Conservation (phyloP, 2,888 invertebrate species). For the Camponotus fellah region DNA sequence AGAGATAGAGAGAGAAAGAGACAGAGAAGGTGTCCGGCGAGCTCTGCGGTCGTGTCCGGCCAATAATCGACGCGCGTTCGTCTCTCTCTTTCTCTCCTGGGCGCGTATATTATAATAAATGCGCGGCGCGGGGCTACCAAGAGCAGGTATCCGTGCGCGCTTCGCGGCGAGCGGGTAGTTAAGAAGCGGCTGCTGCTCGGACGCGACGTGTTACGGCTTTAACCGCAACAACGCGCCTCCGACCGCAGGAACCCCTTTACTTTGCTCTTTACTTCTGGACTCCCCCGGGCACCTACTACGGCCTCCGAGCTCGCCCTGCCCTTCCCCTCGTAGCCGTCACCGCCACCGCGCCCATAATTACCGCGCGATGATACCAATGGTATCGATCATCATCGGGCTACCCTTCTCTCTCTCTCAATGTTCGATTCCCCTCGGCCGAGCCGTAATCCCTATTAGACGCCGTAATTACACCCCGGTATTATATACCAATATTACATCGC, state of each 20-base stretch:
- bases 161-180: conserved; percentile 76
- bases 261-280: conserved; percentile 77
- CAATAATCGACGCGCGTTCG: conserved; percentile 52
- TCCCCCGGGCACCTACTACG: conserved; percentile 65
- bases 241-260: conserved; percentile 83
- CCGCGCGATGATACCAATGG: conserved; percentile 77
- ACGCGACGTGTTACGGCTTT: conserved; percentile 83
- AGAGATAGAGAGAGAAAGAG: background rate
- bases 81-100: background rate
- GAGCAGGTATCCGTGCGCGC: conserved; percentile 66
- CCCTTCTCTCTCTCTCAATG: conserved; percentile 54
- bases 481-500: conserved; percentile 53
- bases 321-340: background rate
- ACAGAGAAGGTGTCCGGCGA: conserved; percentile 15
- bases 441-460: conserved; percentile 71
- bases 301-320: conserved; percentile 44
- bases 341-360: conserved; percentile 77
- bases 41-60: conserved; percentile 53
- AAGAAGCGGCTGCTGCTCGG: conserved; percentile 81
- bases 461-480: conserved; percentile 70
- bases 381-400: conserved; percentile 78
- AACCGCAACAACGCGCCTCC: conserved; percentile 84
- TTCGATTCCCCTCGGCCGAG: conserved; percentile 65
- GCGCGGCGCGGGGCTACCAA: conserved; percentile 73
- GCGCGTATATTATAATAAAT: conserved; percentile 57